These are phyloP conservation scores for Etheostoma nigrum DNA, from an alignment of 2,797 vertebrate genomes.

Conservation along the genomic window DNA sequence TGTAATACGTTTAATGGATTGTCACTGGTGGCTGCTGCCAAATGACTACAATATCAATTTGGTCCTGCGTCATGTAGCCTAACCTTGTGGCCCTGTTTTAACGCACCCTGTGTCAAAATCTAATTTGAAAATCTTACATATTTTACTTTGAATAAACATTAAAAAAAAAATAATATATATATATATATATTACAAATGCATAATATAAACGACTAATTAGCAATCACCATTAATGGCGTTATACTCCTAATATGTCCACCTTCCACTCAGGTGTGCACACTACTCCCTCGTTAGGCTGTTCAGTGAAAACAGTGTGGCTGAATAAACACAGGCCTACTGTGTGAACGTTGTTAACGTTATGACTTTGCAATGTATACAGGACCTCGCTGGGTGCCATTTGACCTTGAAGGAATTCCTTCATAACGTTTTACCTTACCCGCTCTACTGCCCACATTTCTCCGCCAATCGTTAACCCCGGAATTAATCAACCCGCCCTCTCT, in stretches of 20 bases:
- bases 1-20: not conserved
- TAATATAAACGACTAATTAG: not conserved
- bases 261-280: not conserved
- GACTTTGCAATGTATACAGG: too few relatives aligned
- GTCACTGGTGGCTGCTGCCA: not conserved
- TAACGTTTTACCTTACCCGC: not conserved
- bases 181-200: not conserved
- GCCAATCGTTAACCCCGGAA: conserved; percentile 41
- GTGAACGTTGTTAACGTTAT: too few relatives aligned
- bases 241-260: not conserved
- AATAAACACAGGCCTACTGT: not conserved
- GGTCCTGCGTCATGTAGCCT: not conserved
- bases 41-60: not conserved
- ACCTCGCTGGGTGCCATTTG: conserved; percentile 12
- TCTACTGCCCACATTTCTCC: not conserved
- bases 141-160: not conserved
- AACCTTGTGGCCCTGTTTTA: not conserved
- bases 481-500: not conserved
- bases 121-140: not conserved
- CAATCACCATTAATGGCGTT: not conserved
- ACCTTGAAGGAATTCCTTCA: conserved; percentile 52
- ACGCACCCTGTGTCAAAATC: not conserved
- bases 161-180: too few relatives aligned
- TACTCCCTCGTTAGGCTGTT: not conserved
- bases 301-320: not conserved